These are phyloP conservation scores for Oreocharis arfaki DNA, from an alignment of 2,113 vertebrate genomes.

Conservation along the genomic window DNA sequence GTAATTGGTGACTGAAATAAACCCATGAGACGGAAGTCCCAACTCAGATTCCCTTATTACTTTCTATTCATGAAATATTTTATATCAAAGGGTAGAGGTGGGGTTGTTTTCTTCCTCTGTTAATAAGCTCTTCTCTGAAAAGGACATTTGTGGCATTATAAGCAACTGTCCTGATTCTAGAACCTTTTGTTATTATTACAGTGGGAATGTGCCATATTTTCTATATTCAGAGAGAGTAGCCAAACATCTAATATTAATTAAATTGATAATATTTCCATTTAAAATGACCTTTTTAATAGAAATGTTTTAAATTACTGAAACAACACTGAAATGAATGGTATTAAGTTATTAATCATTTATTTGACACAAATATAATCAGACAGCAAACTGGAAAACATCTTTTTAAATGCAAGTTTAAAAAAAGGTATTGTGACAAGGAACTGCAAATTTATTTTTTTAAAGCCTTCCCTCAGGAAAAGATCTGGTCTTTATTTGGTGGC, in stretches of 20 bases:
- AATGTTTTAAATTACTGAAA: background rate
- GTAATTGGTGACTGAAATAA: background rate
- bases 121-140: background rate
- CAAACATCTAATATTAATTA: conserved; percentile 2
- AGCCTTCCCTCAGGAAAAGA: background rate
- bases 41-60: background rate
- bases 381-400: background rate
- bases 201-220: background rate
- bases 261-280: conserved; percentile 25
- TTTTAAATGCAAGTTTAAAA: background rate
- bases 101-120: background rate
- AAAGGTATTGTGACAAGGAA: background rate
- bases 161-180: background rate
- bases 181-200: background rate
- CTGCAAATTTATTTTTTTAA: background rate
- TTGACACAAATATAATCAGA: background rate
- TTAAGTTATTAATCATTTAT: background rate
- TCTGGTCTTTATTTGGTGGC: background rate
- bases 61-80: background rate
- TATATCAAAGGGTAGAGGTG: fast-evolving
- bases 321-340: background rate
- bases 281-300: background rate
- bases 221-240: background rate
- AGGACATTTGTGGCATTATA: background rate
- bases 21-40: background rate